These are phyloP conservation scores for Heliconius ethilla DNA, from an alignment of 2,888 invertebrate genomes.

Conservation along the genomic window DNA sequence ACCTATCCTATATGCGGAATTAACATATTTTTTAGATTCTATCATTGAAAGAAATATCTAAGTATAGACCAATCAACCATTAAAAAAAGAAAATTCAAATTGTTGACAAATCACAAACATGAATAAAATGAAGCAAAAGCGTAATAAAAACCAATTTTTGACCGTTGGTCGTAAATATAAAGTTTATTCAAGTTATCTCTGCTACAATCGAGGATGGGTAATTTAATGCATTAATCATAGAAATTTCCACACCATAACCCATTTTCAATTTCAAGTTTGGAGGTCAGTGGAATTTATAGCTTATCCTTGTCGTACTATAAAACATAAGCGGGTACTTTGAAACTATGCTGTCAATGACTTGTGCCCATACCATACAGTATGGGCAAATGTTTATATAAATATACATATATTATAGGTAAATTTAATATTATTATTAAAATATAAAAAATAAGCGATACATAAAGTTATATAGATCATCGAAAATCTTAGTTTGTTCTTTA, in stretches of 20 bases:
- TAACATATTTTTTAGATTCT: no score
- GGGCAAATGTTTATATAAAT: not conserved
- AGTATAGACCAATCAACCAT: no score
- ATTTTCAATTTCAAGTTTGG: conserved; percentile 46
- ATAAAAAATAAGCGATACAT: no score
- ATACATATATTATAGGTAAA: not conserved
- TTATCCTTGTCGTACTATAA: conserved; percentile 29
- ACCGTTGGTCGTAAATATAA: conserved; percentile 5
- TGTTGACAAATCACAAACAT: not conserved
- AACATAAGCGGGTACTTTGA: conserved; percentile 21
- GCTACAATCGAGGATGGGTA: conserved; percentile 1
- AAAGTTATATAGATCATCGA: no score
- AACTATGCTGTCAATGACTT: conserved; percentile 8
- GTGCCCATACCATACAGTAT: not conserved
- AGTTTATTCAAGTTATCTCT: conserved; percentile 5
- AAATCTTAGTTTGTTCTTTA: no score
- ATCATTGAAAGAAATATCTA: no score
- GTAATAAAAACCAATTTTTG: conserved; percentile 6
- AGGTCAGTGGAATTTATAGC: conserved; percentile 42
- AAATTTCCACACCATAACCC: conserved; percentile 45
- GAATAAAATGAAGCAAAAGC: not conserved
- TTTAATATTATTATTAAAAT: no score
- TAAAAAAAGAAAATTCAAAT: no score
- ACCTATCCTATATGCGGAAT: no score
- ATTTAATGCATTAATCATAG: conserved; percentile 43